phyloP scores from a whole-genome alignment of 2,888 invertebrate species.

The Litoditis marina region DNA sequence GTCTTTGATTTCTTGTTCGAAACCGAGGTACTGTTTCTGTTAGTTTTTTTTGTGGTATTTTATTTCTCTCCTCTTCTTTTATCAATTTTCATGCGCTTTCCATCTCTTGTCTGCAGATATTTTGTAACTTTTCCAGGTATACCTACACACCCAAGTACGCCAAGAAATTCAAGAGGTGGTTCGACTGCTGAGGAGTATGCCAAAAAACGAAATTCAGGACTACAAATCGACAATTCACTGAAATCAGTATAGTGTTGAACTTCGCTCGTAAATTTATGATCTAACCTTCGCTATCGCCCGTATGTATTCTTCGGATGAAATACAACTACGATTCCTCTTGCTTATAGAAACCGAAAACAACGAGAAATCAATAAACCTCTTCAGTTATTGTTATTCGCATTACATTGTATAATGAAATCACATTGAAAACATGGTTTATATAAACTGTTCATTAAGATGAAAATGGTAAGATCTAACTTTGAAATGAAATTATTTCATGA shows the following conservation, averaged over 20 bases:
- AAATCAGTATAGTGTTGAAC: too few species aligned
- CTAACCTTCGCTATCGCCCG: too few species aligned
- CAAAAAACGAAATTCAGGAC: conserved; percentile 17
- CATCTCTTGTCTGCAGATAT: background rate
- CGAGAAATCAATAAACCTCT: too few species aligned
- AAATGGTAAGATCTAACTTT: background rate
- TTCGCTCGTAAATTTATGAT: too few species aligned
- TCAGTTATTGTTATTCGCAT: too few species aligned
- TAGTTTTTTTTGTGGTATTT: too few species aligned
- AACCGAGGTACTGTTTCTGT: conserved; percentile 15
- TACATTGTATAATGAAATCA: too few species aligned
- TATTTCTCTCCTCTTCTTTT: too few species aligned
- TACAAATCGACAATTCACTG: background rate
- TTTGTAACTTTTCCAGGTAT: conserved; percentile 15
- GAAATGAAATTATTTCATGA: background rate
- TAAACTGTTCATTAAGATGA: background rate
- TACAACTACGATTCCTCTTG: too few species aligned
- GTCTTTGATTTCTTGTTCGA: conserved; percentile 32
- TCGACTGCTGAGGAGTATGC: conserved; percentile 33
- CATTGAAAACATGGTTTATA: background rate
- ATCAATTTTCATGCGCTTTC: background rate
- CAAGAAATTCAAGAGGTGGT: conserved; percentile 25
- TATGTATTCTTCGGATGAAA: too few species aligned
- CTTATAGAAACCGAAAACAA: too few species aligned
- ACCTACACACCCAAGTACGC: conserved; percentile 24